phyloP scores from a whole-genome alignment of 1,140 invertebrate genomes.

The Melitaea cinxia region DNA sequence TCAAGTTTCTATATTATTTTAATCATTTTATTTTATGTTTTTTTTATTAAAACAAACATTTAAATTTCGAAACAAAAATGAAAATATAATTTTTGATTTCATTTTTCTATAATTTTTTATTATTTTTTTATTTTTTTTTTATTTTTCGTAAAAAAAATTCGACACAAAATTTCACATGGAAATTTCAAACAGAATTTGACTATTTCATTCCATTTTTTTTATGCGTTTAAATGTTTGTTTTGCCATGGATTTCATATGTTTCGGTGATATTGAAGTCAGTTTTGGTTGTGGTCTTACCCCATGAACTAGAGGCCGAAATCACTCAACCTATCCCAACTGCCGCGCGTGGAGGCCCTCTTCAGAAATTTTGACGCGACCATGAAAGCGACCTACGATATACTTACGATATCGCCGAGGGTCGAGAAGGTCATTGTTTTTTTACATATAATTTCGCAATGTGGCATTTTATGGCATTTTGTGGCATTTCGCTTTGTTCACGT shows the following conservation, averaged over 20 bases:
- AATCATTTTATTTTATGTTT: constrained; percentile 22
- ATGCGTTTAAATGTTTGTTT: constrained; percentile 20
- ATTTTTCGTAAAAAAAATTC: no score
- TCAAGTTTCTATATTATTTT: constrained; percentile 11
- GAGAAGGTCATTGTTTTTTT: constrained; percentile 70
- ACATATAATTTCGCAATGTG: constrained; percentile 41
- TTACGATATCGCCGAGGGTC: constrained; percentile 69
- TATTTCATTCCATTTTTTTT: no score
- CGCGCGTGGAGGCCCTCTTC: constrained; percentile 71
- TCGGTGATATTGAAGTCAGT: no score
- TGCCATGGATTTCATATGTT: no score
- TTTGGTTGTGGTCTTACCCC: constrained; percentile 53
- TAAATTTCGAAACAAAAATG: no score
- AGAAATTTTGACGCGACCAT: constrained; percentile 69
- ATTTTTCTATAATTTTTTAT: no score
- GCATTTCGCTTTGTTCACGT: background rate
- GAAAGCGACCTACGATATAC: constrained; percentile 69
- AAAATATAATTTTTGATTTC: no score
- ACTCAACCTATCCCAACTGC: constrained; percentile 73
- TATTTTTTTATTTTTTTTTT: no score
- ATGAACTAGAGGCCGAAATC: constrained; percentile 71
- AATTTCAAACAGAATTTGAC: no score
- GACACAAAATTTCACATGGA: no score
- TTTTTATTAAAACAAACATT: constrained; percentile 14
- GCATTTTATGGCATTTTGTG: constrained; percentile 12